Base-by-base conservation (phyloP, 1,140 invertebrate species). In the Penaeus vannamei region DNA sequence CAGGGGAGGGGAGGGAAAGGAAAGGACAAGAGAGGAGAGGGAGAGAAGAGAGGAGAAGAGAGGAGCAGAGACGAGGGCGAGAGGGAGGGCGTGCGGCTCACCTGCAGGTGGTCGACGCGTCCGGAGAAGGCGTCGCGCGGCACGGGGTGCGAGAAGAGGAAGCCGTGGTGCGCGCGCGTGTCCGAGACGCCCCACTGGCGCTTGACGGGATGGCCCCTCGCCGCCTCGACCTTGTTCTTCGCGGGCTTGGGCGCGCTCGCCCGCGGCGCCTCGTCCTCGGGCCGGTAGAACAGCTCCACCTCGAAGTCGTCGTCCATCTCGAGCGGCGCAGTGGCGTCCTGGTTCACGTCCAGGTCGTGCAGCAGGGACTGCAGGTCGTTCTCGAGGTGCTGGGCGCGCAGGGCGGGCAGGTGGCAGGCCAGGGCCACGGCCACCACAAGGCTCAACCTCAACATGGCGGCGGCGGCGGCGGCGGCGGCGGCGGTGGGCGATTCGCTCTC, bases 111-210 rank as follows among this genome's bases (percentile, higher is more conserved):
- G 85, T 93, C 92, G 14, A 94, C 92, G 85, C 91, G 91, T 12
- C 93, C 94, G 42, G 91, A 90, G 91, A 94, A 94, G 3, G 93
- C 92, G 80, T 94, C 93, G 46, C 92, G 92, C 12, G 93, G 93
- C 53, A 94, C 93, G 80, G 92, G 92, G 36, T 94, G 91, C 77
- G 92, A 93, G 86, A 94, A 94, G 61, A 94, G 91, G 84, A 93
- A 93, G 12, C 94, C 94, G 12, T 93, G 92, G 3, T 92, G 91
- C 8, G 93, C 93, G 22, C 93, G 92, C 23, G 92, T 91, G 84
- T 94, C 92, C 17, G 93, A 92, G 22, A 94, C 91, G 64, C 93
- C 93, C 92, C 93, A 93, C 2, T 93, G 86, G 86, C 92, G 92
- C 69, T 93, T 91, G 26, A 92, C 87, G 29, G 29, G 53, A 60